Evolutionary conservation across 2,888 invertebrate species (phyloP).

Genomic region (Glyphotaelius pellucidus): DNA sequence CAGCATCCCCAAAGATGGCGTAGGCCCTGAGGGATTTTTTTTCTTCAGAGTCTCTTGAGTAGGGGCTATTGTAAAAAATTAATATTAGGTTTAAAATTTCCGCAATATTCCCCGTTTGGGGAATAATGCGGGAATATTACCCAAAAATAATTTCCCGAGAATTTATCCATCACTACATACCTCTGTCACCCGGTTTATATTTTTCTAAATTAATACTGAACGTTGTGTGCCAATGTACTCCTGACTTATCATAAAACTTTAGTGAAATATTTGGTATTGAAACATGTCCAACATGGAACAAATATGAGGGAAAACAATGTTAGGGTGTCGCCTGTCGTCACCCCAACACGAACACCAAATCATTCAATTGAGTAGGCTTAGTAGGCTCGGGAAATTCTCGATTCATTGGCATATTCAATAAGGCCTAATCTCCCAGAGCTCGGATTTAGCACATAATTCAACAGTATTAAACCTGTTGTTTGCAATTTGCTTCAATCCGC

Average conservation of each 20-base stretch:
- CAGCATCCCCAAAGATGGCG: too few species aligned
- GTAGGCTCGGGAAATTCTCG: background rate
- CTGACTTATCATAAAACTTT: background rate
- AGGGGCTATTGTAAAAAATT: too few species aligned
- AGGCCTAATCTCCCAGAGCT: background rate
- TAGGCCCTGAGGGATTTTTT: too few species aligned
- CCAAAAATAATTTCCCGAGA: too few species aligned
- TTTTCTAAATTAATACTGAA: background rate
- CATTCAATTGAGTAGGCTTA: background rate
- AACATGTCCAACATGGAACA: background rate
- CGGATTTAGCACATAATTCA: background rate
- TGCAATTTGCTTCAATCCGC: background rate
- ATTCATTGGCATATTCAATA: slow-evolving; percentile 5
- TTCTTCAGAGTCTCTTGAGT: too few species aligned
- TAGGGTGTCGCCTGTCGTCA: background rate
- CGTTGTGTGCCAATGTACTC: background rate
- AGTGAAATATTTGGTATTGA: background rate
- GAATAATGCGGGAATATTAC: too few species aligned
- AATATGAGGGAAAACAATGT: background rate
- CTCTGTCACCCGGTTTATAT: too few species aligned
- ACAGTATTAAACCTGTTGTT: background rate
- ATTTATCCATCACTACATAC: background rate
- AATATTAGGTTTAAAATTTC: too few species aligned
- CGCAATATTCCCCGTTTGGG: too few species aligned
- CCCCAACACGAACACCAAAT: background rate